Conservation (phyloP, 2,797 vertebrate species). For the Crocidura indochinensis region DNA sequence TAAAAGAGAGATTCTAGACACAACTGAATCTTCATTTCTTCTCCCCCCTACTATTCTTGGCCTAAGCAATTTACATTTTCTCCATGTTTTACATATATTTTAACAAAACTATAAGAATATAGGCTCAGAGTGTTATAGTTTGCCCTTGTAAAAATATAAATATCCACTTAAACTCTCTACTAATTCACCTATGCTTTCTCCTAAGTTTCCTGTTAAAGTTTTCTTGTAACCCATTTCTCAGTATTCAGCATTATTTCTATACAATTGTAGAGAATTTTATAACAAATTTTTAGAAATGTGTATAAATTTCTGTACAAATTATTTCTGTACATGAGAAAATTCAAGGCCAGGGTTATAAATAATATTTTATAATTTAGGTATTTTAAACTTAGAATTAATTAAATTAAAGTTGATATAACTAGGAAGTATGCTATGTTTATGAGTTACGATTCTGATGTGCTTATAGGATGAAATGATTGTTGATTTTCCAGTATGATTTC, state of each 20-base stretch:
- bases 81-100: neutral
- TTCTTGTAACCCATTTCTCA: constrained; percentile 54
- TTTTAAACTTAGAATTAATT: constrained; percentile 61
- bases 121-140: constrained; percentile 47
- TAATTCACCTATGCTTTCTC: constrained; percentile 10
- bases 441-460: neutral
- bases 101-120: neutral
- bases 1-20: neutral
- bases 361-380: neutral
- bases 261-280: neutral
- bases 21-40: neutral
- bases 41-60: neutral
- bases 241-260: constrained; percentile 48
- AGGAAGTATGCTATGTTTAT: constrained; percentile 66
- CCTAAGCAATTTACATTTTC: constrained; percentile 41
- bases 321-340: neutral
- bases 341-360: constrained; percentile 55
- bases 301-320: too few relatives aligned
- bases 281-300: too few relatives aligned
- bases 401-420: constrained; percentile 38
- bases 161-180: neutral
- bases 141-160: constrained; percentile 51
- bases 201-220: neutral
- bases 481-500: constrained; percentile 56
- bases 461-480: constrained; percentile 37